A percentile compares a stretch with the other conserved stretches of the same genome.
Conservation (phyloP, 2,888 invertebrate genomes). For the Cephalotes varians region DNA sequence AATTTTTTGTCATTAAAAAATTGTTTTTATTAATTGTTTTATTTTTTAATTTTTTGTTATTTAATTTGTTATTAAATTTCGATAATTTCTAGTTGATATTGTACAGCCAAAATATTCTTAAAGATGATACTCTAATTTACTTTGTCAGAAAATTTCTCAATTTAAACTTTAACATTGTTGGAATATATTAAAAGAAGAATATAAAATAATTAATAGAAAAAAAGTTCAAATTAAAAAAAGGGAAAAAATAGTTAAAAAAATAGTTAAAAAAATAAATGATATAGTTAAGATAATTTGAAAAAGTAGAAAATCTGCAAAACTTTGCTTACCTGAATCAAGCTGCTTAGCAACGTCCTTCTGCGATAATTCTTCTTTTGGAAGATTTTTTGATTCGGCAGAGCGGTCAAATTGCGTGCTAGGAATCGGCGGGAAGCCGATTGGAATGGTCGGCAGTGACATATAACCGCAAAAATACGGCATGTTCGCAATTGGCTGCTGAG, state of each 20-base stretch:
- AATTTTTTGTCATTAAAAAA: too few relatives aligned
- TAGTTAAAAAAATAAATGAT: not conserved
- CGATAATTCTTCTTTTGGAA: too few relatives aligned
- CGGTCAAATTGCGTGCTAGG: constrained; percentile 69
- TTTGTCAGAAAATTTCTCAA: not conserved
- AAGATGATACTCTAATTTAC: not conserved
- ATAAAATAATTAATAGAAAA: not conserved
- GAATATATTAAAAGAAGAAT: not conserved
- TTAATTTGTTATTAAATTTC: too few relatives aligned
- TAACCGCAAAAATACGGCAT: constrained; percentile 77
- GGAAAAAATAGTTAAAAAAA: not conserved
- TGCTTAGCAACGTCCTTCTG: not conserved
- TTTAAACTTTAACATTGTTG: not conserved
- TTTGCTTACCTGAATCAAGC: not conserved
- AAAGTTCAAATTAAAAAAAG: not conserved
- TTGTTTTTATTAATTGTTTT: too few relatives aligned
- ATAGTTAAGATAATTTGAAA: not conserved
- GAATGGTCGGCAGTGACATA: constrained; percentile 75
- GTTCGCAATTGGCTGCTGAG: not conserved
- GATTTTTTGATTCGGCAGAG: constrained; percentile 7
- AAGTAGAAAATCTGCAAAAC: not conserved
- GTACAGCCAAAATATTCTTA: too few relatives aligned
- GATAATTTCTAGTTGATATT: too few relatives aligned
- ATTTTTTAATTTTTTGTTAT: too few relatives aligned
- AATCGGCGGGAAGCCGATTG: constrained; percentile 73